A percentile compares a stretch with the other conserved stretches of the same genome.
These are phyloP conservation scores for Pterobdella sp. DNA, from an alignment of 2,888 invertebrate genomes.

Conservation along the genomic window DNA sequence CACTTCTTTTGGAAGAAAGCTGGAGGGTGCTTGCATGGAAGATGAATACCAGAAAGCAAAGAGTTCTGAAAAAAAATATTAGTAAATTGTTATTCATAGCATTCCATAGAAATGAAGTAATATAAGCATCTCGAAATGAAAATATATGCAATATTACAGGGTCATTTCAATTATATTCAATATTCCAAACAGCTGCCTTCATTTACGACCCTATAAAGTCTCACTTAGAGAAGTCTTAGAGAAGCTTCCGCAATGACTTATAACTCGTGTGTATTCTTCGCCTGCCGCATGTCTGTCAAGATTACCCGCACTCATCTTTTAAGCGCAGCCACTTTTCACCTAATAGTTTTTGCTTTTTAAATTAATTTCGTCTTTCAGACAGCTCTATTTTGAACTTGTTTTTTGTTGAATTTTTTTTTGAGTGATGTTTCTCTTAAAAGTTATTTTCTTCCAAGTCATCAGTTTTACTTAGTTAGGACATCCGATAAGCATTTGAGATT, in stretches of 20 bases:
- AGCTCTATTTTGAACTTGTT: background rate
- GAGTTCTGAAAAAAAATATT: background rate
- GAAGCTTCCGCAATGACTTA: background rate
- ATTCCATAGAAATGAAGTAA: background rate
- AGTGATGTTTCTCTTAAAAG: background rate
- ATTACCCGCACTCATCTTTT: background rate
- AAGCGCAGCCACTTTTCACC: background rate
- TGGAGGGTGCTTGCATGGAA: background rate
- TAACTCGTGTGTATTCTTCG: background rate
- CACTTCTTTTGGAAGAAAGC: background rate
- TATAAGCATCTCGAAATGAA: background rate
- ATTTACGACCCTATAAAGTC: background rate
- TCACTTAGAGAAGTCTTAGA: background rate
- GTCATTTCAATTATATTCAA: slow-evolving; percentile 8
- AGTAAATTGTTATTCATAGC: background rate
- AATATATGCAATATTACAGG: background rate
- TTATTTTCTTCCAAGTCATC: background rate
- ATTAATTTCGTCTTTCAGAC: background rate
- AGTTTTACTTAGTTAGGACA: background rate
- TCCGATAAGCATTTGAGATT: too few species aligned
- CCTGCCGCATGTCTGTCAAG: background rate
- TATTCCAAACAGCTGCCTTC: background rate
- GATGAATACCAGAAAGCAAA: background rate
- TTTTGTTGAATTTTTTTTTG: too few species aligned
- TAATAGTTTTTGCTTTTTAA: background rate